Conservation (phyloP, 2,113 vertebrate genomes). For the Ochotona curzoniae region DNA sequence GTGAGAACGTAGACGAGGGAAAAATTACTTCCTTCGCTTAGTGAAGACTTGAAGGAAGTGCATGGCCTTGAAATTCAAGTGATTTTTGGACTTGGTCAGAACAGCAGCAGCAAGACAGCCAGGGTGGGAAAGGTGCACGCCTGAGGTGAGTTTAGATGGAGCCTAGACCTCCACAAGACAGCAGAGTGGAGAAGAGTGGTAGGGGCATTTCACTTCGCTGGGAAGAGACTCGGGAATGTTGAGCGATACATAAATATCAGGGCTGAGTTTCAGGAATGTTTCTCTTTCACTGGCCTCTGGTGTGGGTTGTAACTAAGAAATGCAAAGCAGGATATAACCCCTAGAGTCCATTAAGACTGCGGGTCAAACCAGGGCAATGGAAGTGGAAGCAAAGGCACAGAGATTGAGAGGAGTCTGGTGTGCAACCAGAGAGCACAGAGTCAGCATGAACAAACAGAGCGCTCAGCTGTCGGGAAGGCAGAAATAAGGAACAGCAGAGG, state of each 20-base stretch:
- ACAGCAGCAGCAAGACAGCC: not conserved
- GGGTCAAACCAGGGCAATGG: not conserved
- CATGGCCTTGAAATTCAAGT: not conserved
- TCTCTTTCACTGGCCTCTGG: not conserved
- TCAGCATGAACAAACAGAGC: not conserved
- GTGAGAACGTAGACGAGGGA: not conserved
- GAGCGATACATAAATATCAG: not conserved
- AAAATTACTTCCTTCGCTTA: not conserved
- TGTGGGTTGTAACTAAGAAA: not conserved
- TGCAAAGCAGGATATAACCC: not conserved
- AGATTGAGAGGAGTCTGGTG: not conserved
- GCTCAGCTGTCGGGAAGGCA: not conserved
- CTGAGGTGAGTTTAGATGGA: not conserved
- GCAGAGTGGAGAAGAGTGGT: not conserved
- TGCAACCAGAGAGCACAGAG: not conserved
- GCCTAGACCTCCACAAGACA: not conserved
- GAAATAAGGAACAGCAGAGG: not conserved
- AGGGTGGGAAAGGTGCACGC: not conserved
- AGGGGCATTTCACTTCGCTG: not conserved
- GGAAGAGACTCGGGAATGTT: not conserved
- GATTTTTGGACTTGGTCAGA: not conserved
- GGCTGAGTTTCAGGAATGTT: conserved; percentile 24
- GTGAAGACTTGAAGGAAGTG: not conserved
- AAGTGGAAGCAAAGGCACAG: not conserved
- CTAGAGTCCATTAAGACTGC: not conserved